Conservation (phyloP, 2,797 vertebrate species). For the Brachyalestes nurse region DNA sequence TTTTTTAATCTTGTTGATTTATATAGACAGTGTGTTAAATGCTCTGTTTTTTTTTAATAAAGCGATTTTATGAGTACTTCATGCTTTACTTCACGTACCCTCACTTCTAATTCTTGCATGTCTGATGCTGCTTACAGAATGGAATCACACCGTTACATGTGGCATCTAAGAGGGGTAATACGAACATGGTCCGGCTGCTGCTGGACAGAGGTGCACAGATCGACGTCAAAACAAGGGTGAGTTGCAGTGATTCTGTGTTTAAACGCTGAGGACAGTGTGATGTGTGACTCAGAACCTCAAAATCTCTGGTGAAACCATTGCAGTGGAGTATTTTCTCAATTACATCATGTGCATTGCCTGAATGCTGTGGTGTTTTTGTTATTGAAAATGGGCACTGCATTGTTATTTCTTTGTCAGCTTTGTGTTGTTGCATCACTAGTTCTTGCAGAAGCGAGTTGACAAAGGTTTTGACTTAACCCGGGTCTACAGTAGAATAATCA, state of each 20-base stretch:
- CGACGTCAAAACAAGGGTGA: slow-evolving; percentile 96
- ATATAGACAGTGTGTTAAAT: not conserved
- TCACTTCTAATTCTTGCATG: not conserved
- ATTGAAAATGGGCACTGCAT: no score
- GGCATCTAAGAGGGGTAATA: slow-evolving; percentile 97
- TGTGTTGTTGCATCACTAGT: no score
- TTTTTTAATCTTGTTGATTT: not conserved
- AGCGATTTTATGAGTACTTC: no score
- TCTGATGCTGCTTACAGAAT: slow-evolving; percentile 76
- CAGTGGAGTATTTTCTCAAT: no score
- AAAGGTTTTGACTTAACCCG: no score
- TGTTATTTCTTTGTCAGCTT: no score
- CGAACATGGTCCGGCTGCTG: slow-evolving; percentile 96
- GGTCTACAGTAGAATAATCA: no score
- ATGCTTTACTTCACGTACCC: not conserved
- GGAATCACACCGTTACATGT: slow-evolving; percentile 97
- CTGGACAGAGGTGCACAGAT: slow-evolving; percentile 95
- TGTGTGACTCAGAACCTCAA: not conserved
- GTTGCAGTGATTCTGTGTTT: slow-evolving; percentile 56
- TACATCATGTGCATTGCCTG: no score
- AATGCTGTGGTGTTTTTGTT: no score
- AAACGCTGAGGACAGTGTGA: not conserved
- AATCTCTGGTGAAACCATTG: no score
- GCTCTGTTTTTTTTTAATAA: no score
- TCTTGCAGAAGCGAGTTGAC: no score